Conservation (phyloP, 2,888 invertebrate genomes). For the Clitarchus hookeri region DNA sequence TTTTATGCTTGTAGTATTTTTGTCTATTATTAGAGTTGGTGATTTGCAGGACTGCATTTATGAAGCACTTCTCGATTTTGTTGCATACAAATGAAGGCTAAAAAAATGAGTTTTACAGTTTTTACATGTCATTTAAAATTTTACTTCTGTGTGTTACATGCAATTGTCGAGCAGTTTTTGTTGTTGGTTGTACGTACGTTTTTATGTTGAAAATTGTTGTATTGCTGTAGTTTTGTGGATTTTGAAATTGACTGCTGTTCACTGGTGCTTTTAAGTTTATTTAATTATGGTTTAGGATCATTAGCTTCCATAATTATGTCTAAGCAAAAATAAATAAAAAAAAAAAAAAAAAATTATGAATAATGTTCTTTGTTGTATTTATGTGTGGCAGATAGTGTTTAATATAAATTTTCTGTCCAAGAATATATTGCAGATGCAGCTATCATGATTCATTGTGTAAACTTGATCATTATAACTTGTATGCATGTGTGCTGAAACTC, state of each 20-base stretch:
- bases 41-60: background rate
- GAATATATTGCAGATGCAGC: background rate
- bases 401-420: background rate
- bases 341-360: background rate
- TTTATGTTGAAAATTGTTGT: background rate
- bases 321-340: background rate
- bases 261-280: background rate
- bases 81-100: background rate
- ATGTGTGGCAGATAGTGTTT: background rate
- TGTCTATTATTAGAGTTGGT: background rate
- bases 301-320: conserved; percentile 1
- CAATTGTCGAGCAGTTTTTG: background rate
- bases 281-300: background rate
- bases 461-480: too few relatives aligned
- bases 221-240: background rate
- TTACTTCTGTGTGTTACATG: background rate
- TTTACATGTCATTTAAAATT: background rate
- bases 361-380: background rate
- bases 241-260: conserved; percentile 1
- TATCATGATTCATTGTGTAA: background rate
- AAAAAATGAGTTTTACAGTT: background rate
- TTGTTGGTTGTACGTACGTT: background rate
- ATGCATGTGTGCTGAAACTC: background rate
- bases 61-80: background rate
- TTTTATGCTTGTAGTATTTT: too few relatives aligned